Evolutionary conservation across 2,113 vertebrate genomes (phyloP).

Genomic region (Antigone vipio): DNA sequence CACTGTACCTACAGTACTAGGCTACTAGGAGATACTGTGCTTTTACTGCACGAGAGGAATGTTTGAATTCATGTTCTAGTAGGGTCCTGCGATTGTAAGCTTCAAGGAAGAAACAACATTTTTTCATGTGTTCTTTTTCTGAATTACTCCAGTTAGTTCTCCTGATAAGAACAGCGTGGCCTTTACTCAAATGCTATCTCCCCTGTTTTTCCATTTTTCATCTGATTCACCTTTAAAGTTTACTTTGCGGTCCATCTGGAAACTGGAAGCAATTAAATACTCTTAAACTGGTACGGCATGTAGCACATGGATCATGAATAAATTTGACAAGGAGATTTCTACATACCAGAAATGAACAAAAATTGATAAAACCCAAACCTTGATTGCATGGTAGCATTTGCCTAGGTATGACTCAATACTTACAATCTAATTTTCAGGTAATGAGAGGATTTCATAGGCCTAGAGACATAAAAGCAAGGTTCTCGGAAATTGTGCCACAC

Average conservation of each 20-base stretch:
- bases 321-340: neutral
- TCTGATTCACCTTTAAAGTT: slow-evolving; percentile 9
- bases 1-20: neutral
- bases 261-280: neutral
- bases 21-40: neutral
- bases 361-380: neutral
- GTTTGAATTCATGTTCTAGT: neutral
- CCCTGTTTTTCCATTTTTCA: neutral
- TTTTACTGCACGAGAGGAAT: neutral
- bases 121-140: neutral
- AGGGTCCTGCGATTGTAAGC: neutral
- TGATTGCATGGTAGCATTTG: neutral
- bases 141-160: neutral
- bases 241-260: neutral
- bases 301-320: neutral
- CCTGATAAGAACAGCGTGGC: neutral
- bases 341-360: neutral
- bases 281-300: neutral
- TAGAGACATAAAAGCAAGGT: neutral
- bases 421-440: neutral
- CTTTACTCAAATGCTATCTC: neutral
- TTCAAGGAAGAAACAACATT: neutral
- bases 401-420: neutral
- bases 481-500: neutral
- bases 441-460: neutral